phyloP scores from a whole-genome alignment of 2,888 invertebrate species.

The Polia nebulosa region DNA sequence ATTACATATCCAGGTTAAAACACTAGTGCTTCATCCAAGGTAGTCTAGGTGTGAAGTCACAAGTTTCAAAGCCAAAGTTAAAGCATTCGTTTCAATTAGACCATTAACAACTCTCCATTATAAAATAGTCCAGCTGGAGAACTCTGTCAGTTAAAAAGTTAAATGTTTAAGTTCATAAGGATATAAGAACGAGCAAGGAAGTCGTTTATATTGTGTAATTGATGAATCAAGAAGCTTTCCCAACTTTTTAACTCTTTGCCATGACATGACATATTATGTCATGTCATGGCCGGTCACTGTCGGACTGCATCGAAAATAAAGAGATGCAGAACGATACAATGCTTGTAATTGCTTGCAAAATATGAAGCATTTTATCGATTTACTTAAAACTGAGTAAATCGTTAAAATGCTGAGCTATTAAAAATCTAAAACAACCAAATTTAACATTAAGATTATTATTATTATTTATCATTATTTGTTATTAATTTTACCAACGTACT shows the following conservation, averaged over 20 bases:
- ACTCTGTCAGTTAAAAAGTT: slow-evolving; percentile 1
- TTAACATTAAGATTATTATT: too few relatives aligned
- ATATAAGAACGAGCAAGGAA: neutral
- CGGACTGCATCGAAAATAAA: too few relatives aligned
- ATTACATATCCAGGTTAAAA: neutral
- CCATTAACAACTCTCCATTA: slow-evolving; percentile 1
- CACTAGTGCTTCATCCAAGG: neutral
- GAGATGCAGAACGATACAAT: too few relatives aligned
- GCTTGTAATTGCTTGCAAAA: too few relatives aligned
- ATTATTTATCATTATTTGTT: too few relatives aligned
- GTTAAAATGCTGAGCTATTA: too few relatives aligned
- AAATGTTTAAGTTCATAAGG: neutral
- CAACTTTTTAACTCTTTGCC: neutral
- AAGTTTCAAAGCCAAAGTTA: slow-evolving; percentile 9
- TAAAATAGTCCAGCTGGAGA: neutral
- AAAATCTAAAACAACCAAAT: too few relatives aligned
- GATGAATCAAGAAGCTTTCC: neutral
- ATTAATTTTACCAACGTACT: too few relatives aligned
- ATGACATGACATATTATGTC: too few relatives aligned
- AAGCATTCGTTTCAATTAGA: slow-evolving; percentile 23
- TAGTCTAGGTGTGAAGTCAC: neutral
- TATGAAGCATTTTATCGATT: too few relatives aligned
- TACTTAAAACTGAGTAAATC: too few relatives aligned
- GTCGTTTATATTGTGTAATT: neutral
- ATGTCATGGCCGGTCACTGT: too few relatives aligned